phyloP scores from a whole-genome alignment of 1,140 invertebrate genomes.

The Drosophila lacteicornis region DNA sequence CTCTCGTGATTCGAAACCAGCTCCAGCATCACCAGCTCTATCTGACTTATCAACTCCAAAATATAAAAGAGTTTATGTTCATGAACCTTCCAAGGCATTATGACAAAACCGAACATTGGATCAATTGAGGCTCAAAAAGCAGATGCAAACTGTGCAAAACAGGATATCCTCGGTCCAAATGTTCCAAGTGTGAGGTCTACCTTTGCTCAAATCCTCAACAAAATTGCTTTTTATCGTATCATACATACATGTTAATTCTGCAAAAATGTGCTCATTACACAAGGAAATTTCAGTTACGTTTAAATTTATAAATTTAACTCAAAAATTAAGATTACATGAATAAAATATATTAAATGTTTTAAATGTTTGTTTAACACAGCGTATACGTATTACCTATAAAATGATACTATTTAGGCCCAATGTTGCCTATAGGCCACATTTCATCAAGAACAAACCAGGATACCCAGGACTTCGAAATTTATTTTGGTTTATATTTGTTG shows the following conservation, averaged over 20 bases:
- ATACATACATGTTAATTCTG: no score
- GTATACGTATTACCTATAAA: neutral
- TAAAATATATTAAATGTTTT: neutral
- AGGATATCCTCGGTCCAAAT: slow-evolving; percentile 1
- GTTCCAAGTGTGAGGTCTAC: neutral
- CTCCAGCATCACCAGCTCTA: no score
- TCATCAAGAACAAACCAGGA: neutral
- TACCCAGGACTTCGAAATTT: neutral
- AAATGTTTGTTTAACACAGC: neutral
- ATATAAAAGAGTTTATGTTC: no score
- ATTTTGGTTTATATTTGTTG: no score
- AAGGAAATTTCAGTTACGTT: no score
- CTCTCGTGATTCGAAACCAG: no score
- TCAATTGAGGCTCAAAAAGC: no score
- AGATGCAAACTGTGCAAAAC: neutral
- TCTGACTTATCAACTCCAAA: no score
- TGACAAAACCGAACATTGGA: no score
- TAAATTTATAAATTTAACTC: no score
- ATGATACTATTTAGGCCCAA: neutral
- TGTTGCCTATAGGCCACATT: slow-evolving; percentile 8
- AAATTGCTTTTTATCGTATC: neutral
- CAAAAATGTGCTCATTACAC: no score
- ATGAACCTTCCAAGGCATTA: no score
- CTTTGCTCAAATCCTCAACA: neutral
- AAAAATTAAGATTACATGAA: neutral